phyloP scores from a whole-genome alignment of 1,140 invertebrate species.

The Plectrocnemia conspersa region DNA sequence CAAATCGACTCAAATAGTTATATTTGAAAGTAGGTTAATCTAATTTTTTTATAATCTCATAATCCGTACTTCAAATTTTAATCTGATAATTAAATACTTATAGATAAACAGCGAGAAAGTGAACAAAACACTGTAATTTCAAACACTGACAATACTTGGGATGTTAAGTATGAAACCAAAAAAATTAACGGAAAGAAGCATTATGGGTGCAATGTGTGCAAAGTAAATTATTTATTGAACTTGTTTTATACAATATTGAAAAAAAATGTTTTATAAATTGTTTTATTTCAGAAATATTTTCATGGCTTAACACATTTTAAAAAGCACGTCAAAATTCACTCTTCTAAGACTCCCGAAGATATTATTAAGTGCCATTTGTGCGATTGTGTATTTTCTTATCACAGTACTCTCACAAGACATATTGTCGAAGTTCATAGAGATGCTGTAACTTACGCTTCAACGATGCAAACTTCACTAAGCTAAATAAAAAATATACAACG shows the following conservation, averaged over 20 bases:
- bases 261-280: not conserved
- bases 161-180: not conserved
- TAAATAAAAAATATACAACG: too few relatives aligned
- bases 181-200: not conserved
- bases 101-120: not conserved
- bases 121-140: not conserved
- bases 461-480: too few relatives aligned
- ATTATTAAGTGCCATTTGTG: not conserved
- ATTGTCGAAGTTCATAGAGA: not conserved
- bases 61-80: not conserved
- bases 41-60: not conserved
- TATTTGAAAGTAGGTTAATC: conserved; percentile 1
- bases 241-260: not conserved
- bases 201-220: not conserved
- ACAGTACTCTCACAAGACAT: not conserved
- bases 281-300: conserved; percentile 2
- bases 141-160: not conserved
- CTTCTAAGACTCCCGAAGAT: not conserved
- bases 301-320: conserved; percentile 1
- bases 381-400: not conserved
- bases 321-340: not conserved
- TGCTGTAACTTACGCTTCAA: not conserved
- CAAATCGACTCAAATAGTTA: not conserved
- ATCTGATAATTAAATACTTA: not conserved
- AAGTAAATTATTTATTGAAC: not conserved